Evolutionary conservation across 2,888 invertebrate genomes (phyloP).

Genomic region (Nudaria mundana): DNA sequence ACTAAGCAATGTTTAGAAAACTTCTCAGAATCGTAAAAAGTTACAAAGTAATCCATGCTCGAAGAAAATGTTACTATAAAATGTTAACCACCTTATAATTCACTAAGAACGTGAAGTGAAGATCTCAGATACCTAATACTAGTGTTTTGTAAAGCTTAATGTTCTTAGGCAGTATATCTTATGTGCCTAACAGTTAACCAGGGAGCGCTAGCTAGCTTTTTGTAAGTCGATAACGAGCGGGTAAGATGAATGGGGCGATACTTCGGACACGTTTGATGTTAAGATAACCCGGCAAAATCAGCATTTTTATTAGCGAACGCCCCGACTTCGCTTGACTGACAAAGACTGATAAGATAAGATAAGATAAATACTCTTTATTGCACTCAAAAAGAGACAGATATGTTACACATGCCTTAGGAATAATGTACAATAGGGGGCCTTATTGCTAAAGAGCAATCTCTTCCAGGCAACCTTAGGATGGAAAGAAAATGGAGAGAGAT

Average conservation of each 20-base stretch:
- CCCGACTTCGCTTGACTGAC: neutral
- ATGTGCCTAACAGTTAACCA: conserved; percentile 2
- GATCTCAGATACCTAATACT: conserved; percentile 2
- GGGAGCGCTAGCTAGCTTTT: conserved; percentile 21
- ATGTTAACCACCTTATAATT: conserved; percentile 7
- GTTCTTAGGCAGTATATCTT: conserved; percentile 1
- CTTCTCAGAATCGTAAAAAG: neutral
- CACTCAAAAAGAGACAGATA: too few relatives aligned
- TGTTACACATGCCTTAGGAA: too few relatives aligned
- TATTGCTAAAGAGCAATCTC: too few relatives aligned
- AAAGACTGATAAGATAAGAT: too few relatives aligned
- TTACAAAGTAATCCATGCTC: neutral
- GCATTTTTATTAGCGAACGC: neutral
- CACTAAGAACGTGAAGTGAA: conserved; percentile 1
- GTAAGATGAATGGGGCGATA: conserved; percentile 26
- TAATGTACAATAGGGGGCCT: too few relatives aligned
- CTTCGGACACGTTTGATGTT: conserved; percentile 14
- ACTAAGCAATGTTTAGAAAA: too few relatives aligned
- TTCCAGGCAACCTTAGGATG: too few relatives aligned
- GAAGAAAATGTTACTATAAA: conserved; percentile 3
- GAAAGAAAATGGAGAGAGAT: too few relatives aligned
- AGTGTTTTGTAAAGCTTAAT: neutral
- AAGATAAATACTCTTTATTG: too few relatives aligned
- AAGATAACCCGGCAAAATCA: neutral
- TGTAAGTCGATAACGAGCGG: conserved; percentile 20